Base-by-base conservation (phyloP, 2,888 invertebrate species). In the Chloroclysta siterata region DNA sequence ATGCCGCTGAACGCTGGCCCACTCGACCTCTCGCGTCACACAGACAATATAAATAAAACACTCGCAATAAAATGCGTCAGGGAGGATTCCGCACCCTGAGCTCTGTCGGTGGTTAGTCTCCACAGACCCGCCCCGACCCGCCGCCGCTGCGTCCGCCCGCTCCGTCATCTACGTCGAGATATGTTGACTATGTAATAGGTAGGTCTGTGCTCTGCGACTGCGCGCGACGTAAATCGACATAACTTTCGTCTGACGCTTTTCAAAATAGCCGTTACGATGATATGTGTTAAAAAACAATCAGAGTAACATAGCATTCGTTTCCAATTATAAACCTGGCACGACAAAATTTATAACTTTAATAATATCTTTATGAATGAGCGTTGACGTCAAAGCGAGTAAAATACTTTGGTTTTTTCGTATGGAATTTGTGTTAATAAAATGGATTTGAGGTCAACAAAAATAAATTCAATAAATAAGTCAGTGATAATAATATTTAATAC, bases 341-440 rank as follows among this genome's bases (percentile, higher is more conserved):
- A 83, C 81, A 77, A 75, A 65, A 62, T 53, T 66, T 58, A 56
- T 67, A 58, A 33, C 67, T 66, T 69, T 69, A 71, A 60, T 78
- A 78, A 79, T 80, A 79, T 75, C 75, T 83, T 89, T 83, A 86
- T 91, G 90, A 91, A 91, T 92, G 92, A 81, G 80, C 60, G 76
- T 81, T 87, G 87, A 90, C 89, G 90, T 89, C 85, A 85, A 75
- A 65, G 68, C 69, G 73, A 70, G 78, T 78, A 78, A 66, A 66
- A 60, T 61, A 60, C 17, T 60, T 61, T 56, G 72, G 71, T 67
- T 65, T 75, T 53, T 56, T 62, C 13, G 52, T 65, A 61, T 66
- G 59, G 60, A 60, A 63, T 53, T 47, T 29, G 46, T 56, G 57
- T 50, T 60, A 46, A 59, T 67, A 51, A 33, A 55, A 54, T 41